Evolutionary conservation across 1,140 invertebrate genomes (phyloP), one percentile per base, ranked within the genome.

Genomic region (Portunus trituberculatus): DNA sequence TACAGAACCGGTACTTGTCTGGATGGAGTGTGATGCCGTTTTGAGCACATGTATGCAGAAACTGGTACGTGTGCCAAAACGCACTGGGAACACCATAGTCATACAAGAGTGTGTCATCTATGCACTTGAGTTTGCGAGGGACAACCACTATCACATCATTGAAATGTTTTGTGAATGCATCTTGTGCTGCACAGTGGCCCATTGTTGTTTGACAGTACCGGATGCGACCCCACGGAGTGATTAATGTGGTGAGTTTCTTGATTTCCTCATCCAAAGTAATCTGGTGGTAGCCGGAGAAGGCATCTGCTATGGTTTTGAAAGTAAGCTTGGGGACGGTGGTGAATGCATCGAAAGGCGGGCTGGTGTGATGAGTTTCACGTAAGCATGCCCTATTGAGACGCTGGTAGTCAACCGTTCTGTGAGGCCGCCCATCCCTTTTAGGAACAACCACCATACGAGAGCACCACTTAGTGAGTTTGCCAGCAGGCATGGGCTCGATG

Each of bases 151-250:
- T 46, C 16, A 10, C 0, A 7, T 3, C 0, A 0, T 91, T 25
- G 8, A 39, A 91, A 14, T 2, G 2, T 0, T 48, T n/a, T 89
- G 87, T 89, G 87, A 28, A 89, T 10, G 87, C 87, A 28, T 89
- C 87, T 0, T n/a, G 32, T n/a, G 87, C 39, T 25, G 87, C 7
- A 39, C 87, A 89, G 87, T 89, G n/a, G 4, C 87, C 87, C 87
- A 89, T 89, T 10, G 87, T 10, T 4, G 87, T 89, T 28, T 8
- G 28, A 28, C 16, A 89, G 87, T 89, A 28, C 6, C 0, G 39
- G 25, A 25, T 28, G 0, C 25, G 28, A 0, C 87, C n/a, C 87
- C 87, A 89, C 8, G 0, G 87, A 0, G 39, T 89, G 39, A 89
- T 6, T 6, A 83, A 89, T 8, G 28, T 89, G 4, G 4, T 89